phyloP scores from a whole-genome alignment of 2,797 vertebrate genomes.

The Acrossocheilus wenchowensis region DNA sequence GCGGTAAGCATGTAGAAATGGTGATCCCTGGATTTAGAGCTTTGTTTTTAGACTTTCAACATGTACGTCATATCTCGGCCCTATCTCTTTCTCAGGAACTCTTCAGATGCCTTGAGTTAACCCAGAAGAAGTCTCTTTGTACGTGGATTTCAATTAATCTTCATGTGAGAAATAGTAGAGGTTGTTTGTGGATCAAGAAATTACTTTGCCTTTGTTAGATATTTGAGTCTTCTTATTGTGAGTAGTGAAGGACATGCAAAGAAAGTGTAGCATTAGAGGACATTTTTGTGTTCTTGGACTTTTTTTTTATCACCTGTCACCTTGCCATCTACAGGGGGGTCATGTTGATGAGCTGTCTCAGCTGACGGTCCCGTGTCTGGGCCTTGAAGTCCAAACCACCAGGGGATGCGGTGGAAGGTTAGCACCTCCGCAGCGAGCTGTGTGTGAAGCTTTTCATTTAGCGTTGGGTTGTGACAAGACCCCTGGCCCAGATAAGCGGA shows the following conservation, averaged over 20 bases:
- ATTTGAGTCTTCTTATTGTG: background rate
- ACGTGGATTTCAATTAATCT: background rate
- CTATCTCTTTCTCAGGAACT: slow-evolving; percentile 6
- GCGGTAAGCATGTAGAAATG: slow-evolving; percentile 43
- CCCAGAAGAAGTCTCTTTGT: background rate
- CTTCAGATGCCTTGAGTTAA: slow-evolving; percentile 13
- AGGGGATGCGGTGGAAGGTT: slow-evolving; percentile 43
- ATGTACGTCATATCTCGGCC: background rate
- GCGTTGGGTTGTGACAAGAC: slow-evolving; percentile 86
- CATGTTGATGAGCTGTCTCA: slow-evolving; percentile 52
- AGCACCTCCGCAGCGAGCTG: slow-evolving; percentile 39
- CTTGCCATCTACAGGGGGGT: slow-evolving; percentile 40
- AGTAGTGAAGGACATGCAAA: background rate
- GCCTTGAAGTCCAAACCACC: slow-evolving; percentile 45
- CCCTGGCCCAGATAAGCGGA: slow-evolving; percentile 87
- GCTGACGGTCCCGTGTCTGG: slow-evolving; percentile 40
- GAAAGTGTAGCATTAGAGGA: background rate
- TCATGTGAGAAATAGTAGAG: background rate
- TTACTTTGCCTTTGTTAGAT: background rate
- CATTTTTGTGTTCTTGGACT: slow-evolving; percentile 40
- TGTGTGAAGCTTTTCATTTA: slow-evolving; percentile 90
- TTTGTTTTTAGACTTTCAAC: slow-evolving; percentile 46
- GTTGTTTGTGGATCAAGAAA: background rate
- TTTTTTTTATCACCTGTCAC: slow-evolving; percentile 39
- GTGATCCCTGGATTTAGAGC: slow-evolving; percentile 55